phyloP scores from a whole-genome alignment of 1,140 invertebrate genomes.

The Solen grandis region DNA sequence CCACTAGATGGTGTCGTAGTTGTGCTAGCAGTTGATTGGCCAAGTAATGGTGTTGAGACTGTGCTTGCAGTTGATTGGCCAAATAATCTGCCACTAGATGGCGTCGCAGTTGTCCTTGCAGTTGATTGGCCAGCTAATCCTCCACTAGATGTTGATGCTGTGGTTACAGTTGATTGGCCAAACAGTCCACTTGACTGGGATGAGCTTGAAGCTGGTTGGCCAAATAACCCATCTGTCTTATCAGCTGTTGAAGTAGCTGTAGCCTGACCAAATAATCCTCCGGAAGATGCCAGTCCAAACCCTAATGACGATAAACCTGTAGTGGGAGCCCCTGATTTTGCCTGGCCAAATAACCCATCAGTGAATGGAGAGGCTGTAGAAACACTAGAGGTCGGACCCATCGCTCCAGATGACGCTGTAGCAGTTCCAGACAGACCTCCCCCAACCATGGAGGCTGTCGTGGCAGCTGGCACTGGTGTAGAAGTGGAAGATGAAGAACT shows the following conservation, averaged over 20 bases:
- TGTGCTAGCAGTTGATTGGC: neutral
- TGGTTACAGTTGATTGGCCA: neutral
- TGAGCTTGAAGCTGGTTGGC: neutral
- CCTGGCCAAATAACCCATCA: too few relatives aligned
- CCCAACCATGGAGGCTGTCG: neutral
- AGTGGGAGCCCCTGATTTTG: too few relatives aligned
- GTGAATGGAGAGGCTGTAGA: too few relatives aligned
- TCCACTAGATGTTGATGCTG: neutral
- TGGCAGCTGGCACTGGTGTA: neutral
- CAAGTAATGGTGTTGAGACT: neutral
- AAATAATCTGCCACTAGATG: too few relatives aligned
- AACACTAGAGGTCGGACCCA: too few relatives aligned
- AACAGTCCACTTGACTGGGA: neutral
- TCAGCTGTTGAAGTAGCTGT: neutral
- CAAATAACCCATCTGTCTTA: neutral
- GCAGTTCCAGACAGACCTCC: conserved; percentile 16
- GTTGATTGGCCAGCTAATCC: too few relatives aligned
- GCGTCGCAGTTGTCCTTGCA: too few relatives aligned
- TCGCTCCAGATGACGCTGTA: neutral
- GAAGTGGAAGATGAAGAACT: too few relatives aligned
- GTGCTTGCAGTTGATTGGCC: neutral
- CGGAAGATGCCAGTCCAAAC: too few relatives aligned
- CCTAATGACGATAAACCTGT: too few relatives aligned
- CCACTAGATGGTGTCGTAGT: conserved; percentile 12
- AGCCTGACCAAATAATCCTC: conserved; percentile 27